Evolutionary conservation across 2,797 vertebrate genomes (phyloP).

Genomic region (Pantherophis vulpinus): DNA sequence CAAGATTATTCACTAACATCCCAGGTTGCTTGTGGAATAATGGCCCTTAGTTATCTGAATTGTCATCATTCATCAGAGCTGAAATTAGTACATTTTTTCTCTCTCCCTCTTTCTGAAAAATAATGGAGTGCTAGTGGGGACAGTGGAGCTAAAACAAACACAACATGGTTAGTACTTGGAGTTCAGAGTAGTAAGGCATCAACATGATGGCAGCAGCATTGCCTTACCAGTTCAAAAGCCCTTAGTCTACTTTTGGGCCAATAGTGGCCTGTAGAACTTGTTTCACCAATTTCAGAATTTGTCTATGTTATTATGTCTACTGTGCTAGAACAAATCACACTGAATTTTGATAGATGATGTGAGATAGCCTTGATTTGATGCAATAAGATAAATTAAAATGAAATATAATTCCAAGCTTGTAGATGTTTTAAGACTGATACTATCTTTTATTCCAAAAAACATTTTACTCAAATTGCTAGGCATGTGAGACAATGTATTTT

Average conservation of each 20-base stretch:
- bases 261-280: not conserved
- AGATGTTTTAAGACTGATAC: not conserved
- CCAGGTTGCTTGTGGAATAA: not conserved
- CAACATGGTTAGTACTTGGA: not conserved
- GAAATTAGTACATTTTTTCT: not conserved
- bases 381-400: not conserved
- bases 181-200: not conserved
- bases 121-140: not conserved
- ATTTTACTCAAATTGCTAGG: not conserved
- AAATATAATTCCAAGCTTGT: not conserved
- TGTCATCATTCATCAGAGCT: not conserved
- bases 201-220: not conserved
- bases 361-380: not conserved
- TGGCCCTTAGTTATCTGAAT: not conserved
- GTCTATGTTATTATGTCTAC: not conserved
- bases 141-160: not conserved
- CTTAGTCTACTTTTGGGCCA: not conserved
- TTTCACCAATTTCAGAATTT: not conserved
- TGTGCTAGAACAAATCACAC: not conserved
- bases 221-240: not conserved
- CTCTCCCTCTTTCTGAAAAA: not conserved
- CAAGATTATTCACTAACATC: not conserved
- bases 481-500: not conserved
- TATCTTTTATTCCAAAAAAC: not conserved
- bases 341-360: not conserved